Evolutionary conservation across 53 echinoderm and acorn worm genomes (phyloP).

Genomic region (Luidia sarsii): DNA sequence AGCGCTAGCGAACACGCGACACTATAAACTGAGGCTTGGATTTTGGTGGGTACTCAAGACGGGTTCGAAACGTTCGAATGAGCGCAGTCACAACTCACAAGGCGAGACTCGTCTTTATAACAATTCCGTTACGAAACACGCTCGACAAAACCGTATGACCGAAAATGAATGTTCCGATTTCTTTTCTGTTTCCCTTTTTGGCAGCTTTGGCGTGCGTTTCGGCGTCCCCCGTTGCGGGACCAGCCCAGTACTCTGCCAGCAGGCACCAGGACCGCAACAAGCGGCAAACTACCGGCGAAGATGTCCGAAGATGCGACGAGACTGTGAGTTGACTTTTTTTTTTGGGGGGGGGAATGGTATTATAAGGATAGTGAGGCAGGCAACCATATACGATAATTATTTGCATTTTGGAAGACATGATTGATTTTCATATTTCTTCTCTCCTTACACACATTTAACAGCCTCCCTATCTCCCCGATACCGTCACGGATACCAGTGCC

Average conservation of each 20-base stretch:
- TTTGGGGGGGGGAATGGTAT: too few relatives aligned
- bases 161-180: too few relatives aligned
- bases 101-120: too few relatives aligned
- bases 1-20: too few relatives aligned
- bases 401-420: neutral
- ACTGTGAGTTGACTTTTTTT: neutral
- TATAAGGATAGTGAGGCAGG: neutral
- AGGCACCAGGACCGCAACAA: neutral
- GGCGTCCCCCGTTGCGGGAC: constrained; percentile 25
- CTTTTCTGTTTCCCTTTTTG: neutral
- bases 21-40: too few relatives aligned
- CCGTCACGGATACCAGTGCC: constrained; percentile 19
- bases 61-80: too few relatives aligned
- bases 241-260: neutral
- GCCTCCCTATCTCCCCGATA: constrained; percentile 48
- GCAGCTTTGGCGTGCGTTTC: neutral
- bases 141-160: too few relatives aligned
- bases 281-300: neutral
- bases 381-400: neutral
- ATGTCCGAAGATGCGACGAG: constrained; percentile 16
- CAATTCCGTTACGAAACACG: too few relatives aligned
- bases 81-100: too few relatives aligned
- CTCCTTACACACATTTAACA: too few relatives aligned
- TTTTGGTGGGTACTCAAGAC: too few relatives aligned
- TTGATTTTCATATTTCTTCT: neutral